Evolutionary conservation across 2,113 vertebrate genomes (phyloP), one percentile per base, ranked within the genome.

Genomic region (Mungos mungo): DNA sequence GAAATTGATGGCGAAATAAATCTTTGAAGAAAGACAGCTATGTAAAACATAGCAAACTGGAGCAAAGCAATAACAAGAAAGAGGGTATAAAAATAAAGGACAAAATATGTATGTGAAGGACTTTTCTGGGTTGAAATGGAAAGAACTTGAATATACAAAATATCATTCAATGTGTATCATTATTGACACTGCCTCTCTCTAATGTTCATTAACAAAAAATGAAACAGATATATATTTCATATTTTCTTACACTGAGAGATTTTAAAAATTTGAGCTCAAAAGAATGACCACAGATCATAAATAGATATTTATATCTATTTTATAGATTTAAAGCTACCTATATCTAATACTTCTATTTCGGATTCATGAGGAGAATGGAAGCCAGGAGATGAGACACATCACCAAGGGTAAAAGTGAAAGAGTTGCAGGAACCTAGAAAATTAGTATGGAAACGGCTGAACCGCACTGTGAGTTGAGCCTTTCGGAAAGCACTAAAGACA

Each of bases 401-500:
- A 74, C 11, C 19, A 96, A 96, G 87, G 84, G 14, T 80, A 96
- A 92, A 87, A 63, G 19, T 84, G 57, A 95, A 92, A 91, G 29
- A 72, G 5, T 72, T 52, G 31, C 57, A 88, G 57, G 74, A 90
- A 97, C 3, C 25, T 94, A 45, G 68, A 95, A 80, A 94, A 94
- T 85, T 45, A 52, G 60, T 60, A 88, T 88, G 33, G 41, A 21
- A 19, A 82, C 88, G 31, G 4, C 31, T 84, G 66, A 96, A 29
- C 54, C 65, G 76, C 60, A 90, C 31, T 18, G 57, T 63, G 71
- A 96, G 31, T 14, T 0, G 0, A 94, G 60, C 0, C 80, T 88
- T 96, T 95, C 87, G 31, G 31, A 97, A 93, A 90, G 60, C 88
- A 85, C 84, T 95, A 68, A 87, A 68, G 84, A 74, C 45, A 63